Conservation (phyloP, 2,888 invertebrate genomes). For the Baronia brevicornis region DNA sequence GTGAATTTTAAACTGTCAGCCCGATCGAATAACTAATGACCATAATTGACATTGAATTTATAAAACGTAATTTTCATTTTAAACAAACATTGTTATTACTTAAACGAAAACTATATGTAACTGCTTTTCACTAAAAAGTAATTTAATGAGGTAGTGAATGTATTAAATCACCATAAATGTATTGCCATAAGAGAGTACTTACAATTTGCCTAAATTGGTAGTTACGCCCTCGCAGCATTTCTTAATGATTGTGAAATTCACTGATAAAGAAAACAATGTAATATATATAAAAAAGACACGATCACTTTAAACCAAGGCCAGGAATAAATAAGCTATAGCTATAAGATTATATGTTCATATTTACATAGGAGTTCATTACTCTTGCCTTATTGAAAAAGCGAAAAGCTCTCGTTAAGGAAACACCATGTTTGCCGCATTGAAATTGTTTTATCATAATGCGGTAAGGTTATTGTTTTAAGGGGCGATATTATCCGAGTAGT, state of each 20-base stretch:
- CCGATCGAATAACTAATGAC: constrained; percentile 35
- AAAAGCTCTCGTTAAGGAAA: constrained; percentile 64
- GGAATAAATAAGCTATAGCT: too few species aligned
- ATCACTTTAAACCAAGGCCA: too few species aligned
- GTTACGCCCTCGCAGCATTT: too few species aligned
- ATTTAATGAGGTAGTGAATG: not conserved
- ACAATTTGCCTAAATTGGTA: too few species aligned
- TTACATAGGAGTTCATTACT: too few species aligned
- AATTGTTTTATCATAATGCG: constrained; percentile 72
- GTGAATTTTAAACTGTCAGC: constrained; percentile 54
- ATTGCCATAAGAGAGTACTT: too few species aligned
- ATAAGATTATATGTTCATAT: too few species aligned
- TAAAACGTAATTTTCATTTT: constrained; percentile 18
- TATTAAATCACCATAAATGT: not conserved
- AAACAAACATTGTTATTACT: constrained; percentile 5
- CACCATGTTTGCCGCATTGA: constrained; percentile 64
- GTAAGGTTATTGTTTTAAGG: constrained; percentile 67
- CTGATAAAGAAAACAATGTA: too few species aligned
- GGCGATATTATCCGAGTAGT: constrained; percentile 65
- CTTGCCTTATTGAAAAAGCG: constrained; percentile 38
- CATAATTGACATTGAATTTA: constrained; percentile 22
- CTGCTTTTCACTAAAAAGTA: not conserved
- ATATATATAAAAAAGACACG: too few species aligned
- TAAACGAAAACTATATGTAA: not conserved
- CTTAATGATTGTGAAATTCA: too few species aligned